Evolutionary conservation across 2,888 invertebrate species (phyloP).

Genomic region (Alloplasta piceator): DNA sequence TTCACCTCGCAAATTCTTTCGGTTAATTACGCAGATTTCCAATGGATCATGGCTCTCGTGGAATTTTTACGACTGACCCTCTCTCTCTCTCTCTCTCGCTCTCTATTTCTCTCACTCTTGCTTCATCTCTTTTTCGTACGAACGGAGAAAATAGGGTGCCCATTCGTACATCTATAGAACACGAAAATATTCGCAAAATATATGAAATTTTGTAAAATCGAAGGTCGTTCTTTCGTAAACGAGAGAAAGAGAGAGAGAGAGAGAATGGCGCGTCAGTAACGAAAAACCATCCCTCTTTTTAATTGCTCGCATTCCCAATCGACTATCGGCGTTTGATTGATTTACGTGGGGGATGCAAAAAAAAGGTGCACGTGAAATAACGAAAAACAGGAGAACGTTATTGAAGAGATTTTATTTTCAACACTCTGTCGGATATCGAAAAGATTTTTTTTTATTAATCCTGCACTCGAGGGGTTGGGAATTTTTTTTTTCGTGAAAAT

Average conservation of each 20-base stretch:
- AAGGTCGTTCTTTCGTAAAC: conserved; percentile 23
- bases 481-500: too few relatives aligned
- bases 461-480: too few relatives aligned
- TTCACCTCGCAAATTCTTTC: conserved; percentile 77
- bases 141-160: conserved; percentile 28
- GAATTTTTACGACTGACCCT: conserved; percentile 79
- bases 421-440: neutral
- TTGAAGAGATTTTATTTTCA: neutral
- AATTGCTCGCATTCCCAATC: conserved; percentile 48
- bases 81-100: conserved; percentile 23
- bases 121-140: conserved; percentile 21
- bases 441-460: too few relatives aligned
- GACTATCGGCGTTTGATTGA: conserved; percentile 50
- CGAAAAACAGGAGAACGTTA: neutral
- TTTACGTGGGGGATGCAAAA: conserved; percentile 26
- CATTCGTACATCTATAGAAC: conserved; percentile 20
- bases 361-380: neutral
- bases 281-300: neutral
- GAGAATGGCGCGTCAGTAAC: conserved; percentile 1
- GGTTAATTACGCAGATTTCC: conserved; percentile 83
- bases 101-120: conserved; percentile 9
- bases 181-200: conserved; percentile 39
- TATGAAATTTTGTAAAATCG: conserved; percentile 48
- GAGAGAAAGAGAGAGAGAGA: too few relatives aligned
- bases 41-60: conserved; percentile 77